Conservation (phyloP, 2,113 vertebrate genomes). For the Clarias magur region DNA sequence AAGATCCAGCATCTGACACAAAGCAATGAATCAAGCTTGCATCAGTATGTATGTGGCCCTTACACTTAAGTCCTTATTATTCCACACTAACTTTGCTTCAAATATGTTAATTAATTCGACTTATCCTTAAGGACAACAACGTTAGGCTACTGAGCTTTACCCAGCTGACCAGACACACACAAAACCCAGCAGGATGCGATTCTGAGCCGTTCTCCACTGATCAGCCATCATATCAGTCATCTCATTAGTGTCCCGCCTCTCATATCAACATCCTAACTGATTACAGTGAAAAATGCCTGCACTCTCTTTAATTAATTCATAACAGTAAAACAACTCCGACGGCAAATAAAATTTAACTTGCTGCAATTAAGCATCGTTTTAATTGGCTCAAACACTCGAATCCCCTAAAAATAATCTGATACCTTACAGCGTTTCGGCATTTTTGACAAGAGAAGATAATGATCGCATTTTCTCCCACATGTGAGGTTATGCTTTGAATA, state of each 20-base stretch:
- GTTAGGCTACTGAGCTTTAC: not conserved
- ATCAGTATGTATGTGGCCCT: not conserved
- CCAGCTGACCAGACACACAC: not conserved
- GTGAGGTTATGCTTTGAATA: slow-evolving; percentile 32
- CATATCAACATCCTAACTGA: slow-evolving; percentile 44
- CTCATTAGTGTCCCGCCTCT: slow-evolving; percentile 26
- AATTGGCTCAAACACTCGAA: slow-evolving; percentile 26
- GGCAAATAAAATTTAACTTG: slow-evolving; percentile 36
- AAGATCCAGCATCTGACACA: not conserved
- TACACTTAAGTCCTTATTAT: not conserved
- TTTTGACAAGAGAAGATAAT: slow-evolving; percentile 4
- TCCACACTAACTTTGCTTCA: not conserved
- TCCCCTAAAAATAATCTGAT: slow-evolving; percentile 41
- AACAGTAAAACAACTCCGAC: slow-evolving; percentile 34
- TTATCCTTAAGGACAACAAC: not conserved
- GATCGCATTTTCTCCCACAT: not conserved
- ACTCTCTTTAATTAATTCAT: slow-evolving; percentile 25
- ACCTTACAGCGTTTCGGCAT: slow-evolving; percentile 27
- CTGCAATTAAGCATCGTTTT: slow-evolving; percentile 23
- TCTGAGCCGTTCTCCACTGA: slow-evolving; percentile 27
- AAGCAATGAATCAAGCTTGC: not conserved
- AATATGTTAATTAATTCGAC: not conserved
- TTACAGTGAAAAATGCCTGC: slow-evolving; percentile 24
- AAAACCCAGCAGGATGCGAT: slow-evolving; percentile 26
- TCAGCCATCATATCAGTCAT: slow-evolving; percentile 50